Conservation (phyloP, 2,888 invertebrate genomes). For the Leucophenga montana region DNA sequence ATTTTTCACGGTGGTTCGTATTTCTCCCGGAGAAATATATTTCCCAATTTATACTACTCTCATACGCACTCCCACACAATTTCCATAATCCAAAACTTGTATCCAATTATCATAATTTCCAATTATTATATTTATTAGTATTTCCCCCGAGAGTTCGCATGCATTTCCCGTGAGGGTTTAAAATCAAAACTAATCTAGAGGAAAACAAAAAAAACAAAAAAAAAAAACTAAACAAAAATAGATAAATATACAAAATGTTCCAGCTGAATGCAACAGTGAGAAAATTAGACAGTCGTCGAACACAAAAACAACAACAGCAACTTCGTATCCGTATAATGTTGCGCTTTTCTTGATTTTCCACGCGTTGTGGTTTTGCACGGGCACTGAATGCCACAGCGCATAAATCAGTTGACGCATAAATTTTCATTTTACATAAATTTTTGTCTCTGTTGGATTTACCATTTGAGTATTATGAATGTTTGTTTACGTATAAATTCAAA, state of each 20-base stretch:
- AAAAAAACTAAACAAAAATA: not conserved
- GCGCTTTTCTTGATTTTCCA: too few species aligned
- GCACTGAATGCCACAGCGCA: slow-evolving; percentile 43
- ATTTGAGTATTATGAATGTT: slow-evolving; percentile 14
- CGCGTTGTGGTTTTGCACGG: too few species aligned
- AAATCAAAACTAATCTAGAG: not conserved
- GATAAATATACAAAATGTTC: not conserved
- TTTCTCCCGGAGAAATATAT: too few species aligned
- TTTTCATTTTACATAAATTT: slow-evolving; percentile 62
- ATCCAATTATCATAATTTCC: slow-evolving; percentile 14
- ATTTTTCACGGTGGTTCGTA: too few species aligned
- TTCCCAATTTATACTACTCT: too few species aligned
- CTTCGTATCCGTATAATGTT: too few species aligned
- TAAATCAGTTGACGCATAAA: slow-evolving; percentile 67
- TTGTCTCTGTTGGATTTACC: slow-evolving; percentile 10
- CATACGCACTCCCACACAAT: not conserved
- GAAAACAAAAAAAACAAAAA: slow-evolving; percentile 3
- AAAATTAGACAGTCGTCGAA: not conserved
- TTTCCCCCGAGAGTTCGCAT: not conserved
- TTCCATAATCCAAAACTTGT: not conserved
- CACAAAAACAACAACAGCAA: too few species aligned
- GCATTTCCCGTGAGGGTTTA: not conserved
- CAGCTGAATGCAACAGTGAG: slow-evolving; percentile 16
- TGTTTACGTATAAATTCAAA: slow-evolving; percentile 21
- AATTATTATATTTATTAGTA: not conserved